Evolutionary conservation across 2,113 vertebrate genomes (phyloP).

Genomic region (Neoarius graeffei): DNA sequence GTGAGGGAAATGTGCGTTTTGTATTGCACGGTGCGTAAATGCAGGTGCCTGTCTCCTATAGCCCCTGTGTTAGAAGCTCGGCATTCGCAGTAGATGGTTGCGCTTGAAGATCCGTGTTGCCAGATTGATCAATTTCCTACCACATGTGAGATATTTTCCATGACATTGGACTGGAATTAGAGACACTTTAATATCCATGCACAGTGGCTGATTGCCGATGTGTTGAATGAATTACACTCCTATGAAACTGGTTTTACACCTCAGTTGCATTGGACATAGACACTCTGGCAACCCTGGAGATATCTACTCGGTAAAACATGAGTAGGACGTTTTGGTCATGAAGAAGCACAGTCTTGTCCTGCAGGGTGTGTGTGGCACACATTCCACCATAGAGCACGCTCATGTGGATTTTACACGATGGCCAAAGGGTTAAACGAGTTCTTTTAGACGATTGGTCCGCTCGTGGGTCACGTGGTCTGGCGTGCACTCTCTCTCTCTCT

Average conservation of each 20-base stretch:
- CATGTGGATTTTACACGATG: constrained; percentile 42
- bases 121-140: not conserved
- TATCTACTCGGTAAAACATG: not conserved
- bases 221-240: not conserved
- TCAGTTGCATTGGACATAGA: not conserved
- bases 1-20: not conserved
- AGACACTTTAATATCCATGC: not conserved
- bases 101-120: constrained; percentile 5
- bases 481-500: constrained; percentile 29
- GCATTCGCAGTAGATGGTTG: constrained; percentile 21
- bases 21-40: constrained; percentile 12
- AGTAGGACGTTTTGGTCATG: not conserved
- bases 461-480: constrained; percentile 70
- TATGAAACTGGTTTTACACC: not conserved
- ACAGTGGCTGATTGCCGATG: not conserved
- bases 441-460: constrained; percentile 68
- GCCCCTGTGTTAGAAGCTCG: constrained; percentile 1
- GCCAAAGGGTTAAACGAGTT: constrained; percentile 58
- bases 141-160: too few species aligned
- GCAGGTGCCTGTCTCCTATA: constrained; percentile 17
- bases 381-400: constrained; percentile 52
- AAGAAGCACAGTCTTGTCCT: constrained; percentile 17
- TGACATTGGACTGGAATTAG: not conserved
- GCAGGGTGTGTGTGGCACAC: constrained; percentile 36
- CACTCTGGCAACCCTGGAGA: not conserved